phyloP scores from a whole-genome alignment of 2,888 invertebrate species.

The Trilocha varians region DNA sequence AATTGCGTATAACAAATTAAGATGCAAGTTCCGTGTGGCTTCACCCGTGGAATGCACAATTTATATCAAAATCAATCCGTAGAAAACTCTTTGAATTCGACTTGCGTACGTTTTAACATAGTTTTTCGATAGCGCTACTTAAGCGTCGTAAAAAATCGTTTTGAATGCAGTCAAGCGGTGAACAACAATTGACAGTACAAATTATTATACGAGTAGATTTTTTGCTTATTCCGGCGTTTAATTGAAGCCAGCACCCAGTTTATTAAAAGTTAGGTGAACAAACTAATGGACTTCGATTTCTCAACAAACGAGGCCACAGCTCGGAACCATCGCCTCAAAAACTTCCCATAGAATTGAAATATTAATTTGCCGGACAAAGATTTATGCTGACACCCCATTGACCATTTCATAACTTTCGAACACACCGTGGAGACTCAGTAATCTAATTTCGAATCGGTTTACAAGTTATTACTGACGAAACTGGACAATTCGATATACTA shows the following conservation, averaged over 20 bases:
- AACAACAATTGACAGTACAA: slow-evolving; percentile 39
- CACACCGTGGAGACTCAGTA: slow-evolving; percentile 55
- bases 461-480: slow-evolving; percentile 49
- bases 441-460: slow-evolving; percentile 67
- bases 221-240: slow-evolving; percentile 43
- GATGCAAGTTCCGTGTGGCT: slow-evolving; percentile 16
- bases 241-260: slow-evolving; percentile 33
- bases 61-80: slow-evolving; percentile 20
- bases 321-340: slow-evolving; percentile 5
- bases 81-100: slow-evolving; percentile 25
- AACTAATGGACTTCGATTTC: slow-evolving; percentile 9
- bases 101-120: slow-evolving; percentile 30
- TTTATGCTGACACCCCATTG: slow-evolving; percentile 57
- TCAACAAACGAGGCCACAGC: not conserved
- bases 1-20: not conserved
- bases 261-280: slow-evolving; percentile 6
- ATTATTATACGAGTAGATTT: slow-evolving; percentile 41
- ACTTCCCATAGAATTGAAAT: slow-evolving; percentile 55
- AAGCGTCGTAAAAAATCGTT: slow-evolving; percentile 42
- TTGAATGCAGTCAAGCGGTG: slow-evolving; percentile 44
- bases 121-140: slow-evolving; percentile 28
- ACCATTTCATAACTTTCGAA: slow-evolving; percentile 59
- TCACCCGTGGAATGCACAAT: slow-evolving; percentile 17
- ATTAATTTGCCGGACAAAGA: slow-evolving; percentile 58
- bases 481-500: slow-evolving; percentile 51